Conservation (phyloP, 2,113 vertebrate species). For the Stictonetta naevosa region DNA sequence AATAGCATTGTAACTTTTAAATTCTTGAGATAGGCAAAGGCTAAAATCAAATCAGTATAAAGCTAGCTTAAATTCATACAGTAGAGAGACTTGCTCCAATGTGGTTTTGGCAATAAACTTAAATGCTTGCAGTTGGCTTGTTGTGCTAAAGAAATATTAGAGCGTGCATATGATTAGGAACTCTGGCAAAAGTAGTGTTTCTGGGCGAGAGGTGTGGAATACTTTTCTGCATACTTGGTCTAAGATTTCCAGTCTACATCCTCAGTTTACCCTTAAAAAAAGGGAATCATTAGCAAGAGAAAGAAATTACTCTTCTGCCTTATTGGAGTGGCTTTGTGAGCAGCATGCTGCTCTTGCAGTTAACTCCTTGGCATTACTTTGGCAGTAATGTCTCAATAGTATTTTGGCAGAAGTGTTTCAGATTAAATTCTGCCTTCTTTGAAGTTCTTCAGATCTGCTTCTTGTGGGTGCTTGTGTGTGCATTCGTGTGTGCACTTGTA, state of each 20-base stretch:
- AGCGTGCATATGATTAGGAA: background rate
- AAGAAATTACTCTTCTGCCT: background rate
- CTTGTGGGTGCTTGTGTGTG: background rate
- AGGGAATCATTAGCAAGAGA: background rate
- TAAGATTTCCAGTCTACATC: background rate
- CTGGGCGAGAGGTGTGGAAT: background rate
- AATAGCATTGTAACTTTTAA: background rate
- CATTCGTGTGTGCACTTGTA: rapidly evolving
- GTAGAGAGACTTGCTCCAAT: background rate
- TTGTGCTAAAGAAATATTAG: background rate
- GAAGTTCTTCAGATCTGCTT: background rate
- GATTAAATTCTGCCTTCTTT: background rate
- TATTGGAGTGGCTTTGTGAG: background rate
- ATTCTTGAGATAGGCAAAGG: background rate
- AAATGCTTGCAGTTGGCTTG: background rate
- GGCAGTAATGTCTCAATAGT: background rate
- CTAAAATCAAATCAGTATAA: background rate
- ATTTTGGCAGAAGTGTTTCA: background rate
- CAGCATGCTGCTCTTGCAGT: too few relatives aligned
- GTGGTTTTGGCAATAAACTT: background rate
- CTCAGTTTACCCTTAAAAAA: background rate
- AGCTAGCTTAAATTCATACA: background rate
- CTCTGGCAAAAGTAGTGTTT: background rate
- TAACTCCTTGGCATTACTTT: background rate
- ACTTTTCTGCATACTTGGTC: background rate